A percentile compares a stretch with the other conserved stretches of the same genome.
Evolutionary conservation across 2,113 vertebrate species (phyloP).

Genomic region (Neodon shergylaensis): DNA sequence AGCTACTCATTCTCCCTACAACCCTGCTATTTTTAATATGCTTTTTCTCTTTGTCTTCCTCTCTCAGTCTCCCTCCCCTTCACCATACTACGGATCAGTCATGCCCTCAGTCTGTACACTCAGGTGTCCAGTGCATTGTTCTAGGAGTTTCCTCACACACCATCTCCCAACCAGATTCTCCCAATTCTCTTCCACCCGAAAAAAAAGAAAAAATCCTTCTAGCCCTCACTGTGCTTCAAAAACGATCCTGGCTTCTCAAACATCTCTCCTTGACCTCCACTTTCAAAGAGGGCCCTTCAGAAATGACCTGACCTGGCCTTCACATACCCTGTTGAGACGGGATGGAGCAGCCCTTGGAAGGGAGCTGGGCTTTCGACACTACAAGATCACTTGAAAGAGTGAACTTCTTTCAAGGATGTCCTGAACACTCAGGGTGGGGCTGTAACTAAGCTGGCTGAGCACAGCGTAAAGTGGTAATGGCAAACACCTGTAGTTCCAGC

Average conservation of each 20-base stretch:
- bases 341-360: background rate
- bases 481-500: too few species aligned
- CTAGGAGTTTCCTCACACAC: background rate
- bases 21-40: background rate
- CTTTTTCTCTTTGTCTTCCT: background rate
- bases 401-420: background rate
- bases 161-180: background rate
- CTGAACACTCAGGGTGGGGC: background rate
- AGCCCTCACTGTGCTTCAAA: background rate
- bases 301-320: too few species aligned
- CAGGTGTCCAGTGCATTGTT: too few species aligned
- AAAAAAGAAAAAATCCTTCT: background rate
- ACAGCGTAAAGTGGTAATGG: background rate
- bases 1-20: background rate
- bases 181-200: background rate
- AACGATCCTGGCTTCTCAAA: background rate
- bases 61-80: background rate
- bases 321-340: background rate
- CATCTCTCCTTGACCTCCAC: background rate
- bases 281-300: background rate
- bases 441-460: background rate
- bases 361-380: background rate
- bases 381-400: too few species aligned
- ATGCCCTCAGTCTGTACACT: too few species aligned
- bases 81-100: background rate